Percentiles rank a stretch among this genome's conserved stretches.
phyloP scores from a whole-genome alignment of 1,140 invertebrate species.

The Neuroterus valhalla region DNA sequence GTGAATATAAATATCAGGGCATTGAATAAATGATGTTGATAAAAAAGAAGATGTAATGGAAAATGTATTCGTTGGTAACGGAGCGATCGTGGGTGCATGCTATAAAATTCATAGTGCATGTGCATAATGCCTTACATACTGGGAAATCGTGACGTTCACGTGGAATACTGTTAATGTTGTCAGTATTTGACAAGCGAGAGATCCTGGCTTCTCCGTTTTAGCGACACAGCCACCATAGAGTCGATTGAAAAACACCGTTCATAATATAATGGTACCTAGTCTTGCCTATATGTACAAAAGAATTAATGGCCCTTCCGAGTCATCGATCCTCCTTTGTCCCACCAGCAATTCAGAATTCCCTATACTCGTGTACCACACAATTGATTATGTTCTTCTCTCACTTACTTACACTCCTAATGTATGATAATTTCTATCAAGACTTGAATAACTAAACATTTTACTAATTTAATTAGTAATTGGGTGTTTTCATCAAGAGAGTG shows the following conservation, averaged over 20 bases:
- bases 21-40: neutral
- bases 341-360: conserved; percentile 4
- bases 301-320: conserved; percentile 15
- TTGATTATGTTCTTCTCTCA: conserved; percentile 25
- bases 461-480: too few relatives aligned
- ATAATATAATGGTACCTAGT: conserved; percentile 17
- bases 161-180: conserved; percentile 46
- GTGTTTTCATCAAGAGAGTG: too few relatives aligned
- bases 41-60: neutral
- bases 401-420: conserved; percentile 10
- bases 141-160: conserved; percentile 39
- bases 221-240: conserved; percentile 18
- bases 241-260: conserved; percentile 27
- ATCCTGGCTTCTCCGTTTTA: conserved; percentile 31
- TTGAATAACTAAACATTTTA: neutral
- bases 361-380: conserved; percentile 9
- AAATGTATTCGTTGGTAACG: conserved; percentile 2
- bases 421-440: neutral
- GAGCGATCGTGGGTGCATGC: neutral
- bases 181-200: conserved; percentile 41
- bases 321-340: conserved; percentile 19
- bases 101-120: too few relatives aligned
- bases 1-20: conserved; percentile 2
- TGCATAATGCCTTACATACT: neutral
- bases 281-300: conserved; percentile 7